These are phyloP conservation scores for Argentina silus DNA, from an alignment of 2,797 vertebrate genomes.

Conservation along the genomic window DNA sequence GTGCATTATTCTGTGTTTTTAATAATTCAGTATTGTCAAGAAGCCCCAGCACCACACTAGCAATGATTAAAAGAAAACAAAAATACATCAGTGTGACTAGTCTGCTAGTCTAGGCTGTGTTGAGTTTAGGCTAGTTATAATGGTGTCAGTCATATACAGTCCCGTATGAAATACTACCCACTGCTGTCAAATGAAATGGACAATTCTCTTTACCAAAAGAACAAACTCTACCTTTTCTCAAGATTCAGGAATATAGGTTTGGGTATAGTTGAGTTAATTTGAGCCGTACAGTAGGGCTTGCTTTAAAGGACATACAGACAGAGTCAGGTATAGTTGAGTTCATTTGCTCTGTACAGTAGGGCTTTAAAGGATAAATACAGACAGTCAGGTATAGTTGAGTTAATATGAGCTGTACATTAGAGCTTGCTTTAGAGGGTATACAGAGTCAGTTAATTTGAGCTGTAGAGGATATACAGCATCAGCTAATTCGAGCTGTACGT, in stretches of 20 bases:
- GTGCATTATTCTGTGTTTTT: conserved; percentile 53
- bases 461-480: too few species aligned
- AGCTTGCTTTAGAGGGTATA: too few species aligned
- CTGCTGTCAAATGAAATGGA: background rate
- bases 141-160: conserved; percentile 4
- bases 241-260: background rate
- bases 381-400: too few species aligned
- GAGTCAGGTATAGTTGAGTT: background rate
- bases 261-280: background rate
- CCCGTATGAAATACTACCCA: background rate
- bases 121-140: background rate
- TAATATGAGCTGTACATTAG: too few species aligned
- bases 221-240: background rate
- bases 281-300: background rate
- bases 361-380: too few species aligned
- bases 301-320: background rate
- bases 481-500: too few species aligned
- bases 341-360: too few species aligned
- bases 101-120: background rate
- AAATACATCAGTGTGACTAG: conserved; percentile 45
- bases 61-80: conserved; percentile 57
- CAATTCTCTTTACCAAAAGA: background rate
- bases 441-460: too few species aligned
- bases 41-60: conserved; percentile 40
- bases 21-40: conserved; percentile 58